These are phyloP conservation scores for Phataginus tricuspis DNA, from an alignment of 2,797 vertebrate species.

Conservation along the genomic window DNA sequence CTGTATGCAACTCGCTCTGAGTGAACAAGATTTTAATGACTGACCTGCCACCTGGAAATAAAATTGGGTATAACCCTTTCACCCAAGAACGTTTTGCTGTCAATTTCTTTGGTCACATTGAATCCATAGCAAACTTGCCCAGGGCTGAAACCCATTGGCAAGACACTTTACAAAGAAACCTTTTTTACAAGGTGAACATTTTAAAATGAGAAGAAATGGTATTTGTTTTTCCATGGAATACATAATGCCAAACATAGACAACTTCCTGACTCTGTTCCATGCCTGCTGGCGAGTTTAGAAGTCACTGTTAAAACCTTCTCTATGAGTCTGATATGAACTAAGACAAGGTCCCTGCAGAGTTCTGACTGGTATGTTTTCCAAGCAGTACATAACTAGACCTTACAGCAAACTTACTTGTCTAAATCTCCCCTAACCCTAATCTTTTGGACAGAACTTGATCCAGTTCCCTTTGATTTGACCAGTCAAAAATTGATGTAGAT, in stretches of 20 bases:
- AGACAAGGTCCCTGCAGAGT: background rate
- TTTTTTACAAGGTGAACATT: conserved; percentile 41
- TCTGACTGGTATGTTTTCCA: background rate
- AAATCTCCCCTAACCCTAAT: background rate
- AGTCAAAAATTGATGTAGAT: background rate
- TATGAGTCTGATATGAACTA: background rate
- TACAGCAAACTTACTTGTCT: background rate
- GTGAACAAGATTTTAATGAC: no score
- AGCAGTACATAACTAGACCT: background rate
- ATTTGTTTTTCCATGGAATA: conserved; percentile 21
- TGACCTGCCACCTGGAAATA: no score
- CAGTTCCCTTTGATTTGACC: background rate
- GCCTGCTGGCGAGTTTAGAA: background rate
- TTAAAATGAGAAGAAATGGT: conserved; percentile 42
- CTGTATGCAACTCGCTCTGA: no score
- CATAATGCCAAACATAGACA: background rate
- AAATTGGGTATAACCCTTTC: no score
- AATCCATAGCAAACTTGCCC: no score
- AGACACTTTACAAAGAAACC: background rate
- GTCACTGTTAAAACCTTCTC: background rate
- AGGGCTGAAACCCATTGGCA: no score
- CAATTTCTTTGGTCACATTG: no score
- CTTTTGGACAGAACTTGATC: background rate
- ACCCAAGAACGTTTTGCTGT: no score
- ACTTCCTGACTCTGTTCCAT: background rate